Percentiles rank a stretch among this genome's conserved stretches.
Conservation (phyloP, 2,797 vertebrate species). For the Onychomys torridus region DNA sequence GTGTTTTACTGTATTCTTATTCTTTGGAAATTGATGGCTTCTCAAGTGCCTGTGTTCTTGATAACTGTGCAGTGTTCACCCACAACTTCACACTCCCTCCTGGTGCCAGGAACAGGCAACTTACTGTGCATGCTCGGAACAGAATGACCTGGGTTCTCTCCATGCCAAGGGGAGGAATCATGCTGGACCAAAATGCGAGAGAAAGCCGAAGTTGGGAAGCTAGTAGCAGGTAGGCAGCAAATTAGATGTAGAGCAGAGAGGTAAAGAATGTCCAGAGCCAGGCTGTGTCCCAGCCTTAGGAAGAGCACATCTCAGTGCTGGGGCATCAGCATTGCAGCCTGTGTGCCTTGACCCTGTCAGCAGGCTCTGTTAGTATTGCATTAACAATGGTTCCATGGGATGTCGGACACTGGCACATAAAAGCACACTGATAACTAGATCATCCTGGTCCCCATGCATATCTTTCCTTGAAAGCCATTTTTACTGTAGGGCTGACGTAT, state of each 20-base stretch:
- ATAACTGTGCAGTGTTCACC: background rate
- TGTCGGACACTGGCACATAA: constrained; percentile 9
- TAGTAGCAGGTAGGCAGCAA: background rate
- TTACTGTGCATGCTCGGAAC: background rate
- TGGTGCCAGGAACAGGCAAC: background rate
- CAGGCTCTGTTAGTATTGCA: background rate
- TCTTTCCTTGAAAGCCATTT: constrained; percentile 27
- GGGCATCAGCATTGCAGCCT: fast-evolving
- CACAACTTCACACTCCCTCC: background rate
- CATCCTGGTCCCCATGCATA: background rate
- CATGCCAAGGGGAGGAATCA: background rate
- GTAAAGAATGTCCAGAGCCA: too few species aligned
- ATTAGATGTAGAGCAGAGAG: background rate
- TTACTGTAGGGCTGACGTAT: background rate
- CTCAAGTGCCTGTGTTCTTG: background rate
- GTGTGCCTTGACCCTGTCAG: background rate
- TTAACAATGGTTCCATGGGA: background rate
- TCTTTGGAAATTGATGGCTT: constrained; percentile 61
- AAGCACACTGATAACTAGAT: constrained; percentile 54
- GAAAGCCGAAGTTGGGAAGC: background rate
- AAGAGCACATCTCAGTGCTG: background rate
- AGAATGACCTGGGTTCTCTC: background rate
- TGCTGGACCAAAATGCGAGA: background rate
- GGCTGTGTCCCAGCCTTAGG: fast-evolving
- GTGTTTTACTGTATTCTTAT: constrained; percentile 64